Evolutionary conservation across 2,113 vertebrate genomes (phyloP).

Genomic region (Otolemur garnettii): DNA sequence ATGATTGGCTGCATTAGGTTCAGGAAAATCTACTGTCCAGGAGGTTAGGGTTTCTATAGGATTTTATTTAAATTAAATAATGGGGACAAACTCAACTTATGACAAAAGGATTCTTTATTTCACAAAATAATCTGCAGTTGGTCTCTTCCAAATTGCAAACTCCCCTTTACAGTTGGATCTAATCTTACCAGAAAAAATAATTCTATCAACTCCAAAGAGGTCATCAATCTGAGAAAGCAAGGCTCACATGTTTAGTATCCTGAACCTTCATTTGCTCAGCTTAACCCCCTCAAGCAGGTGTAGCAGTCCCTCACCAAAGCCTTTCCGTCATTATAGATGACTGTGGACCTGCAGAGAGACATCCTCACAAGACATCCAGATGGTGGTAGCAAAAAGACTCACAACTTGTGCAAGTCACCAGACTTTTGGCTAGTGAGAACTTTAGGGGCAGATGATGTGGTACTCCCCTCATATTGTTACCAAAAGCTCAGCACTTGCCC

Average conservation of each 20-base stretch:
- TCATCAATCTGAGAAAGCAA: background rate
- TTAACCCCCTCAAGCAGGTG: background rate
- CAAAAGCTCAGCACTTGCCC: too few relatives aligned
- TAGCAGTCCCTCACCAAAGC: background rate
- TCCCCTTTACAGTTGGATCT: background rate
- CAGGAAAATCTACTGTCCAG: background rate
- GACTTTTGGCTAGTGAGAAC: background rate
- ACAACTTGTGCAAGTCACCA: background rate
- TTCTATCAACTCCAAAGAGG: background rate
- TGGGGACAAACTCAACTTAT: background rate
- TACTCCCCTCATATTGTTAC: background rate
- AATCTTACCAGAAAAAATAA: background rate
- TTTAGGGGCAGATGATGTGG: background rate
- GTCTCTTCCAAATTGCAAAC: background rate
- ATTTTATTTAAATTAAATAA: constrained; percentile 42
- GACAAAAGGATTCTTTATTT: background rate
- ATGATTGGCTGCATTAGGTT: background rate
- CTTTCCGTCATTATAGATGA: background rate
- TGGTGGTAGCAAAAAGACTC: background rate
- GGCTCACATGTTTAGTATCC: background rate
- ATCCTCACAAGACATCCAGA: background rate
- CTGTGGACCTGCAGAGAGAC: background rate
- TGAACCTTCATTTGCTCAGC: background rate
- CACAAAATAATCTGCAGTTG: constrained; percentile 12
- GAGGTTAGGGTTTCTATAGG: background rate